Evolutionary conservation across 1,140 invertebrate species (phyloP).

Genomic region (Mesaphorura yosii): DNA sequence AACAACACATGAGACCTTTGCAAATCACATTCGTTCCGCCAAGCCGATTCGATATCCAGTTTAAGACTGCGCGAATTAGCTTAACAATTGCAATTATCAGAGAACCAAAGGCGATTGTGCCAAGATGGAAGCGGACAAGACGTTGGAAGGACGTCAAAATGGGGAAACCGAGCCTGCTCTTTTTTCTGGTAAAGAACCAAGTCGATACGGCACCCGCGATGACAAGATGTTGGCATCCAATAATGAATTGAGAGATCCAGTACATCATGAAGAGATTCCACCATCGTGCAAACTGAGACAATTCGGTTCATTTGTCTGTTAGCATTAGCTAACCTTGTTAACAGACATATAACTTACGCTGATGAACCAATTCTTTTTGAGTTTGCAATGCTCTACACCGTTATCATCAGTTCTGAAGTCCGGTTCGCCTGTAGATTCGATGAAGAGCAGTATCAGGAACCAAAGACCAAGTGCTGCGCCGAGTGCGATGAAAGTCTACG

Average conservation of each 20-base stretch:
- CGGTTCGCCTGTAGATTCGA: conserved; percentile 49
- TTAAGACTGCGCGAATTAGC: conserved; percentile 48
- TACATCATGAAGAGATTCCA: conserved; percentile 57
- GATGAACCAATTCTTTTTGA: conserved; percentile 32
- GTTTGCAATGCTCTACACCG: conserved; percentile 36
- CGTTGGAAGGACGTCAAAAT: conserved; percentile 45
- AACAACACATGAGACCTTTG: conserved; percentile 44
- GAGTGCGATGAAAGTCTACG: conserved; percentile 53
- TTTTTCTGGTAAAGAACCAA: conserved; percentile 56
- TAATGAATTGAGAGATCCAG: conserved; percentile 59
- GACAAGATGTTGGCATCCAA: conserved; percentile 64
- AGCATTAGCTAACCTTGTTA: conserved; percentile 2
- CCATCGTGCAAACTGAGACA: conserved; percentile 47
- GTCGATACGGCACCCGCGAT: conserved; percentile 58
- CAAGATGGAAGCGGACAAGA: conserved; percentile 57
- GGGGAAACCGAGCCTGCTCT: conserved; percentile 35
- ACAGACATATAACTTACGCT: conserved; percentile 7
- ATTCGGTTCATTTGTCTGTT: neutral
- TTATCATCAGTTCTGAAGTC: conserved; percentile 40
- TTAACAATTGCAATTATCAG: conserved; percentile 59
- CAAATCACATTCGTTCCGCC: conserved; percentile 29
- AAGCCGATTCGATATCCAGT: conserved; percentile 35
- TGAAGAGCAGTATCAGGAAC: conserved; percentile 48
- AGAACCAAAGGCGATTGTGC: conserved; percentile 63
- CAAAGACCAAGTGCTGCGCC: conserved; percentile 44